Conservation (phyloP, 2,888 invertebrate species). For the Spilosoma lubricipeda region DNA sequence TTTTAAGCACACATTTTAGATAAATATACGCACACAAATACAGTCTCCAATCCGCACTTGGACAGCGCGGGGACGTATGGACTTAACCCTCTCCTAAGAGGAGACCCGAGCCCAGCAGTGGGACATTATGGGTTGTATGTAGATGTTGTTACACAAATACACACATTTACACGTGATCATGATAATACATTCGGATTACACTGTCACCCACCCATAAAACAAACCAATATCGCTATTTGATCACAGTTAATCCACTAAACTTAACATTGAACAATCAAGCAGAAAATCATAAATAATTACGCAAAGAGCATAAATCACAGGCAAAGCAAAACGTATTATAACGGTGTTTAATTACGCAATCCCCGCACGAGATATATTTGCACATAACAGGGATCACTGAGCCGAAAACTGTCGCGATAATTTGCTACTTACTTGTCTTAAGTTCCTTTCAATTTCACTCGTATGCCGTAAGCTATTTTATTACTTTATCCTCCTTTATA, state of each 20-base stretch:
- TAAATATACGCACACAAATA: too few relatives aligned
- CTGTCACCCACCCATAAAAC: too few relatives aligned
- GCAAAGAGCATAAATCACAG: slow-evolving; percentile 12
- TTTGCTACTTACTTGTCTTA: slow-evolving; percentile 29
- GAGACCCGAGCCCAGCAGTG: too few relatives aligned
- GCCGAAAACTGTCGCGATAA: slow-evolving; percentile 15
- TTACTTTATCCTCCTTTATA: slow-evolving; percentile 38
- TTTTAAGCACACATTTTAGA: background rate
- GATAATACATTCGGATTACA: background rate
- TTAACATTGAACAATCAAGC: background rate
- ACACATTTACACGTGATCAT: background rate
- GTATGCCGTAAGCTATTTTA: slow-evolving; percentile 43
- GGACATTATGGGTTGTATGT: too few relatives aligned
- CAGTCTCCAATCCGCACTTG: too few relatives aligned
- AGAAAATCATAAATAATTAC: slow-evolving; percentile 10
- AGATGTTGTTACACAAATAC: background rate
- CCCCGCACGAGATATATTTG: background rate
- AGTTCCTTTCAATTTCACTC: slow-evolving; percentile 45
- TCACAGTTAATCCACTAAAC: background rate
- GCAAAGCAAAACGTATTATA: slow-evolving; percentile 6
- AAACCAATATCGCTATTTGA: background rate
- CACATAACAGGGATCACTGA: background rate
- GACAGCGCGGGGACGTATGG: too few relatives aligned
- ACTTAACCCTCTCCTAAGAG: too few relatives aligned
- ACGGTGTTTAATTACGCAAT: slow-evolving; percentile 5